Percentiles rank a stretch among this genome's conserved stretches.
These are phyloP conservation scores for Eriocheir sinensis DNA, from an alignment of 1,140 invertebrate genomes.

Conservation along the genomic window DNA sequence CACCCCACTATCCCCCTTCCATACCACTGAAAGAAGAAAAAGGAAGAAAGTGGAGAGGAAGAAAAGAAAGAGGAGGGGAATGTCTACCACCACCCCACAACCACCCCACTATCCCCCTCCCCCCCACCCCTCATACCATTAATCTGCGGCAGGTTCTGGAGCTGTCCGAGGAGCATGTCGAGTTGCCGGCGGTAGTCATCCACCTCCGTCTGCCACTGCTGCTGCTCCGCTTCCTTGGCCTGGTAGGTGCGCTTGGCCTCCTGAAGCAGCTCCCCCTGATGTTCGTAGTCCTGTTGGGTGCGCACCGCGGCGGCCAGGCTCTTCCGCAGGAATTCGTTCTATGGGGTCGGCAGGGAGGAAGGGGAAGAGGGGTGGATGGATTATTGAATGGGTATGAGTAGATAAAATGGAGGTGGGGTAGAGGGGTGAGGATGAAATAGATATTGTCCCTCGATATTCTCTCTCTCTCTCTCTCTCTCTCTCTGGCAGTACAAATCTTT, in stretches of 20 bases:
- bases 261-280: too few relatives aligned
- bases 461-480: background rate
- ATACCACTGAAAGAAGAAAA: too few relatives aligned
- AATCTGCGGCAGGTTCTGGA: conserved; percentile 9
- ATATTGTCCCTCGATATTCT: too few relatives aligned
- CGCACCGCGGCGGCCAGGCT: too few relatives aligned
- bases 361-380: too few relatives aligned
- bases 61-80: background rate
- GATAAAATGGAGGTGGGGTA: background rate
- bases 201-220: conserved; percentile 27
- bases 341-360: too few relatives aligned
- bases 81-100: too few relatives aligned
- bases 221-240: background rate
- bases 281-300: too few relatives aligned
- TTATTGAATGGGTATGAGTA: too few relatives aligned
- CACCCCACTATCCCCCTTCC: too few relatives aligned
- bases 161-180: conserved; percentile 2
- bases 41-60: background rate
- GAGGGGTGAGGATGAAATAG: background rate
- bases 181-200: conserved; percentile 25
- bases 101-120: background rate
- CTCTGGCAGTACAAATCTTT: too few relatives aligned
- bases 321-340: too few relatives aligned
- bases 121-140: background rate
- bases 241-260: background rate